Evolutionary conservation across 2,113 vertebrate species (phyloP).

Genomic region (Elephantulus edwardii): DNA sequence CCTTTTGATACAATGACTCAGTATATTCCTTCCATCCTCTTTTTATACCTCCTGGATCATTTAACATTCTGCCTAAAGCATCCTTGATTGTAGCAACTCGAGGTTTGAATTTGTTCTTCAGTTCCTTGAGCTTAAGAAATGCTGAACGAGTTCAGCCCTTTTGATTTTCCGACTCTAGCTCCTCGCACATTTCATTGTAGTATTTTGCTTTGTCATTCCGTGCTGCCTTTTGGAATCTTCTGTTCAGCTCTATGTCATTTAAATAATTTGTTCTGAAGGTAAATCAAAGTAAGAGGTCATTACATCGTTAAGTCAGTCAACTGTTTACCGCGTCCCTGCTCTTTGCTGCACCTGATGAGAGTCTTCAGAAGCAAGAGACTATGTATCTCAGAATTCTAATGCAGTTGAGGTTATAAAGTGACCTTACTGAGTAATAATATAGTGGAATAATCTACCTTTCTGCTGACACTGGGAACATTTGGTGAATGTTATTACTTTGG

Average conservation of each 20-base stretch:
- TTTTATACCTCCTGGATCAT: too few species aligned
- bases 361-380: background rate
- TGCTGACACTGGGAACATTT: background rate
- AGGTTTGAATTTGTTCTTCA: too few species aligned
- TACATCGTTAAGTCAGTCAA: background rate
- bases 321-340: background rate
- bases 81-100: too few species aligned
- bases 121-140: too few species aligned
- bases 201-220: too few species aligned
- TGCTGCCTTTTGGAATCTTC: too few species aligned
- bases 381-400: background rate
- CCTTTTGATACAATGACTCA: too few species aligned
- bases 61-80: too few species aligned
- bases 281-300: background rate
- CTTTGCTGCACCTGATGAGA: background rate
- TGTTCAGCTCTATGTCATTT: constrained; percentile 14
- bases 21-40: too few species aligned
- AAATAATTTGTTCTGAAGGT: background rate
- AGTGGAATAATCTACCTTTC: background rate
- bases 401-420: background rate
- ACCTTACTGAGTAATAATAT: background rate
- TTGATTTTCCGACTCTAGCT: too few species aligned
- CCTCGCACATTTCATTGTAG: too few species aligned
- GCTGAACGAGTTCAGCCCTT: too few species aligned
- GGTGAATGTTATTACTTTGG: background rate